Conservation (phyloP, 2,888 invertebrate genomes). For the Zootermopsis nevadensis region DNA sequence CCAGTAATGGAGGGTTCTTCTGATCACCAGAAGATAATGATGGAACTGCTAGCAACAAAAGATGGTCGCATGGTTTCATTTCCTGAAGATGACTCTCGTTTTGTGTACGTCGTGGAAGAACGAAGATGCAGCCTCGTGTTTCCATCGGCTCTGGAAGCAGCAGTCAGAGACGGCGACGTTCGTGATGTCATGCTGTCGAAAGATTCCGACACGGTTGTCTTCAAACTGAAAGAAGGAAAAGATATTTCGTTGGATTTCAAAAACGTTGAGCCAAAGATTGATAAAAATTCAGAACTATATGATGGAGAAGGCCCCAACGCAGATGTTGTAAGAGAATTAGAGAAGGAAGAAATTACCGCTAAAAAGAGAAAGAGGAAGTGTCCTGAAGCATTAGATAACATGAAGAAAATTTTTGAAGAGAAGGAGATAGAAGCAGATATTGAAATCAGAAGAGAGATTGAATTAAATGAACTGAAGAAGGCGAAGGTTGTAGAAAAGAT, state of each 20-base stretch:
- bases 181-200: slow-evolving; percentile 81
- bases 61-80: slow-evolving; percentile 57
- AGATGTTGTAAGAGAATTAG: slow-evolving; percentile 64
- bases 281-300: slow-evolving; percentile 68
- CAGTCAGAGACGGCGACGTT: slow-evolving; percentile 81
- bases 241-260: slow-evolving; percentile 79
- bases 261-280: slow-evolving; percentile 67
- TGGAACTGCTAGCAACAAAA: slow-evolving; percentile 51
- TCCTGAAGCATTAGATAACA: slow-evolving; percentile 72
- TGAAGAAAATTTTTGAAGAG: slow-evolving; percentile 81
- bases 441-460: slow-evolving; percentile 67
- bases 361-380: slow-evolving; percentile 62
- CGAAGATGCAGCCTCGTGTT: slow-evolving; percentile 80
- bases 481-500: slow-evolving; percentile 50
- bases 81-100: slow-evolving; percentile 69
- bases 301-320: slow-evolving; percentile 76
- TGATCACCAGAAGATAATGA: slow-evolving; percentile 70
- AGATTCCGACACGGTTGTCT: slow-evolving; percentile 78
- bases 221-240: slow-evolving; percentile 78
- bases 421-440: slow-evolving; percentile 77
- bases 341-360: slow-evolving; percentile 65
- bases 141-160: slow-evolving; percentile 78
- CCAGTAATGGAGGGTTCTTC: slow-evolving; percentile 77
- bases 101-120: slow-evolving; percentile 81
- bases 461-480: slow-evolving; percentile 62